A percentile compares a stretch with the other conserved stretches of the same genome.
phyloP scores from a whole-genome alignment of 2,113 vertebrate species.

The Carassius gibelio region DNA sequence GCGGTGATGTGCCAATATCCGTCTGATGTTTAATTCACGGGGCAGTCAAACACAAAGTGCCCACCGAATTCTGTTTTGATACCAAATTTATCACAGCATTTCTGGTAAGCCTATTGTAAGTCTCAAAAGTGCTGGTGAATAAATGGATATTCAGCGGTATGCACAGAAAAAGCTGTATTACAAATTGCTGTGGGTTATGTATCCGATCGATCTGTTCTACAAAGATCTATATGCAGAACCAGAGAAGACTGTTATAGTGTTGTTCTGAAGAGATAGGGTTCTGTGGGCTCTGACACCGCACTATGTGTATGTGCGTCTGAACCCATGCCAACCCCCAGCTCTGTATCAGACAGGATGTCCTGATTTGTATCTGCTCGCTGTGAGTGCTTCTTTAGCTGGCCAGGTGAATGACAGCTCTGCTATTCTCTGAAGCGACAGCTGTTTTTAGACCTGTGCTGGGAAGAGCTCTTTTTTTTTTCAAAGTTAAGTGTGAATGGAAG shows the following conservation, averaged over 20 bases:
- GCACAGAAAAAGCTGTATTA: constrained; percentile 6
- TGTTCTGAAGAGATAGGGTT: constrained; percentile 9
- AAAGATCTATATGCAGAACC: constrained; percentile 1
- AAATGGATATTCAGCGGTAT: constrained; percentile 15
- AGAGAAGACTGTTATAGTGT: background rate
- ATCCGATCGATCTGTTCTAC: constrained; percentile 34
- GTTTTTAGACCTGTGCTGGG: constrained; percentile 11
- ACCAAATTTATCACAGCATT: constrained; percentile 21
- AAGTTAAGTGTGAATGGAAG: background rate
- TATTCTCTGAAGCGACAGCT: constrained; percentile 2
- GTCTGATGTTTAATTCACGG: constrained; percentile 52
- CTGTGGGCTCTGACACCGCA: constrained; percentile 29
- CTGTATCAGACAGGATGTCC: constrained; percentile 23
- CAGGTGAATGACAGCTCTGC: constrained; percentile 27
- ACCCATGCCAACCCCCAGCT: constrained; percentile 6
- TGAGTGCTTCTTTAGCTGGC: constrained; percentile 8
- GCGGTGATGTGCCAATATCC: background rate
- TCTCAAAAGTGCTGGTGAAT: background rate
- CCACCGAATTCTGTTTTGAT: constrained; percentile 13
- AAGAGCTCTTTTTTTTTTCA: background rate
- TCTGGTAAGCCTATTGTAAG: constrained; percentile 38
- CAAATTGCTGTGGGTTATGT: constrained; percentile 17
- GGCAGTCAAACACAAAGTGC: constrained; percentile 31
- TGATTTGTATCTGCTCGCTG: constrained; percentile 31
- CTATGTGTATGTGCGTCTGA: constrained; percentile 16